A percentile compares a stretch with the other conserved stretches of the same genome.
phyloP scores from a whole-genome alignment of 2,888 invertebrate genomes.

The Keiferia lycopersicella region DNA sequence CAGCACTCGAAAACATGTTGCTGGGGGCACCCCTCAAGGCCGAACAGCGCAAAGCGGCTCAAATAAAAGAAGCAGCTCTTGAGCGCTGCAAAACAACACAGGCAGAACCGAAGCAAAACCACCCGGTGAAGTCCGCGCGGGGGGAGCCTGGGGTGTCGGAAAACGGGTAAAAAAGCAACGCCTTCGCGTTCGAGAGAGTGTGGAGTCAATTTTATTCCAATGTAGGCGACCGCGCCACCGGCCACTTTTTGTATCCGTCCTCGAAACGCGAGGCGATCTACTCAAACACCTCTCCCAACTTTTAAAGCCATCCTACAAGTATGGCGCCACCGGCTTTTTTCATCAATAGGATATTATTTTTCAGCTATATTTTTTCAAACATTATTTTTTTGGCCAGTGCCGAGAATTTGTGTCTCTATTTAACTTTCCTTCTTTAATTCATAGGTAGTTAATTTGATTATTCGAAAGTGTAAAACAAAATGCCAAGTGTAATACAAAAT shows the following conservation, averaged over 20 bases:
- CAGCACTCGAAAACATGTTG: conserved; percentile 76
- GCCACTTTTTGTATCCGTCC: conserved; percentile 79
- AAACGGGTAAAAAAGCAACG: conserved; percentile 73
- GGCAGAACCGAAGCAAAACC: conserved; percentile 79
- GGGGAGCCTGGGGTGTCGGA: conserved; percentile 54
- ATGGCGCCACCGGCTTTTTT: background rate
- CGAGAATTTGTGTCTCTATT: too few relatives aligned
- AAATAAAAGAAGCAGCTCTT: conserved; percentile 80
- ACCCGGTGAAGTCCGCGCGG: conserved; percentile 75
- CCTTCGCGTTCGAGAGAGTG: conserved; percentile 80
- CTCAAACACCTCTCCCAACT: conserved; percentile 75
- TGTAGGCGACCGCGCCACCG: conserved; percentile 79
- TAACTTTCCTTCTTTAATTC: too few relatives aligned
- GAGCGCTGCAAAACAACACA: conserved; percentile 80
- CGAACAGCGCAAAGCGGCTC: conserved; percentile 74
- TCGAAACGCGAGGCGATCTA: conserved; percentile 77
- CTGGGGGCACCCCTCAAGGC: conserved; percentile 74
- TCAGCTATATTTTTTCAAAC: background rate
- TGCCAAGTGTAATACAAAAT: too few relatives aligned
- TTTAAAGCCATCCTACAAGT: conserved; percentile 62
- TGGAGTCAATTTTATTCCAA: conserved; percentile 82
- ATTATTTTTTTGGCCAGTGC: too few relatives aligned
- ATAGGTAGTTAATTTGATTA: background rate
- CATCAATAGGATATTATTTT: background rate
- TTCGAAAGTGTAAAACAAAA: too few relatives aligned